Evolutionary conservation across 1,140 invertebrate species (phyloP).

Genomic region (Araneus ventricosus): DNA sequence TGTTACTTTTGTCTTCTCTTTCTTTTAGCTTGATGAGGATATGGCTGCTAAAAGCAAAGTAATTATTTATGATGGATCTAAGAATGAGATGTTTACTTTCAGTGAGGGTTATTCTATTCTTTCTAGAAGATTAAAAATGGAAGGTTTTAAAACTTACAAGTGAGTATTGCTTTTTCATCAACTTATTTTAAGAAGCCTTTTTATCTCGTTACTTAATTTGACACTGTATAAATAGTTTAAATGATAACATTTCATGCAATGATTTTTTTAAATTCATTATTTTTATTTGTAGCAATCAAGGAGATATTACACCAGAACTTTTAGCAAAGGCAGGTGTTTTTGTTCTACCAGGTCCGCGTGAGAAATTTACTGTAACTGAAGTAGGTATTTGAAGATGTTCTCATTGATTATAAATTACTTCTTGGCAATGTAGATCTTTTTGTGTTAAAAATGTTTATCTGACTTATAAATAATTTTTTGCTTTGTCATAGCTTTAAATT

Average conservation of each 20-base stretch:
- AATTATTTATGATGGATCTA: constrained; percentile 92
- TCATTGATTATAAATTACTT: too few species aligned
- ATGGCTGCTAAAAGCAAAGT: constrained; percentile 81
- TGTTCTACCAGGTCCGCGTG: constrained; percentile 90
- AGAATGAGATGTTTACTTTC: constrained; percentile 93
- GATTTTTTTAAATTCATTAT: not conserved
- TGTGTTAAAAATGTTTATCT: too few species aligned
- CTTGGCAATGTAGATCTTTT: too few species aligned
- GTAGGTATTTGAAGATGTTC: constrained; percentile 79
- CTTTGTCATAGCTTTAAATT: too few species aligned
- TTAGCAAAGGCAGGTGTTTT: constrained; percentile 89
- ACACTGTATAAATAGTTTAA: not conserved
- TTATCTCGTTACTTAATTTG: not conserved
- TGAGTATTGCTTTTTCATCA: constrained; percentile 20
- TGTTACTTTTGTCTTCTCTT: not conserved
- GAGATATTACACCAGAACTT: constrained; percentile 87
- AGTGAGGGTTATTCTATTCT: constrained; percentile 93
- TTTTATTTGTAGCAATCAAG: constrained; percentile 83
- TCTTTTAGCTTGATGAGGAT: constrained; percentile 64
- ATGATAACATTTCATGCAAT: not conserved
- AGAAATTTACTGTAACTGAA: constrained; percentile 93
- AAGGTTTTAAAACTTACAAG: constrained; percentile 89
- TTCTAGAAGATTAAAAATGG: constrained; percentile 92
- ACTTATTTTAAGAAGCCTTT: not conserved
- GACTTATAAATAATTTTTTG: too few species aligned